phyloP scores from a whole-genome alignment of 2,888 invertebrate genomes.

The Epinotia nisella region DNA sequence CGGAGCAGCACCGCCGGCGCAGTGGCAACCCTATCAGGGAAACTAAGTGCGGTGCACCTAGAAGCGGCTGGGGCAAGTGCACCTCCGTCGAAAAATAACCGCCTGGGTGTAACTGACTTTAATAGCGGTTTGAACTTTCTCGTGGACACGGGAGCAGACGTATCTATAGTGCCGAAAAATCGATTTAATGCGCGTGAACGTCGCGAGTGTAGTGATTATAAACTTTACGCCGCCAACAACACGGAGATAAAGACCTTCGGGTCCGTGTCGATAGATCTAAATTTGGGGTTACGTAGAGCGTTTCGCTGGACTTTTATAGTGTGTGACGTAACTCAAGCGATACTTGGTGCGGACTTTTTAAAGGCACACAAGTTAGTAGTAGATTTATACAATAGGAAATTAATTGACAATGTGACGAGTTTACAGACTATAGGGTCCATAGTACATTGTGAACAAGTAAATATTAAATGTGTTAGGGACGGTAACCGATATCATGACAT shows the following conservation, averaged over 20 bases:
- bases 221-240: too few species aligned
- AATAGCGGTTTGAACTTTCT: too few species aligned
- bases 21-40: background rate
- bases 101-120: background rate
- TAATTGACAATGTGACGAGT: too few species aligned
- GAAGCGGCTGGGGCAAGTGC: background rate
- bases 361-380: too few species aligned
- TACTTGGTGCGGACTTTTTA: too few species aligned
- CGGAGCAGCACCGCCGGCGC: too few species aligned
- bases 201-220: background rate
- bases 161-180: background rate
- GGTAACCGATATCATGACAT: background rate
- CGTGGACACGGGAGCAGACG: background rate
- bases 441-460: background rate
- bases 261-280: too few species aligned
- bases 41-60: background rate
- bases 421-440: background rate
- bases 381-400: too few species aligned
- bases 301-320: too few species aligned
- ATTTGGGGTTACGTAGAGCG: too few species aligned
- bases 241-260: too few species aligned
- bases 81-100: background rate
- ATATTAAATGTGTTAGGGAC: background rate
- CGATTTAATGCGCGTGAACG: background rate
- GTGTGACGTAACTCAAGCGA: too few species aligned